phyloP scores from a whole-genome alignment of 2,888 invertebrate species.

The Hanleya hanleyi region DNA sequence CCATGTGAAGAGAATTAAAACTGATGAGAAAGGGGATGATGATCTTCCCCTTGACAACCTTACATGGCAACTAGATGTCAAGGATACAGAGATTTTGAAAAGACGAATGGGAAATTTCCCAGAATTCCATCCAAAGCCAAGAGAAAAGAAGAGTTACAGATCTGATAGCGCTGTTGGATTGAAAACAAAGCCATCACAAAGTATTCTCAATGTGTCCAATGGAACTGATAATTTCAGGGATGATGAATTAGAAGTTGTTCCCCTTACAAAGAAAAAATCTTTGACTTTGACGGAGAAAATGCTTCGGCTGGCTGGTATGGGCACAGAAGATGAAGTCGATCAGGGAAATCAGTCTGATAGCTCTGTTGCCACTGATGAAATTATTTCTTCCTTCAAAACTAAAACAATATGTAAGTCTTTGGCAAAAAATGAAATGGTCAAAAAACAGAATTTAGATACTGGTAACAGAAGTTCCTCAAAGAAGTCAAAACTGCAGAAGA shows the following conservation, averaged over 20 bases:
- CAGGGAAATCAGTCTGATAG: neutral
- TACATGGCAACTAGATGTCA: slow-evolving; percentile 52
- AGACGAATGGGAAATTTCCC: slow-evolving; percentile 48
- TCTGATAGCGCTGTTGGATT: too few species aligned
- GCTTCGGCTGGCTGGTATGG: neutral
- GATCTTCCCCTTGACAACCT: slow-evolving; percentile 22
- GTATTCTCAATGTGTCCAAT: neutral
- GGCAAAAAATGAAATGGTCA: too few species aligned
- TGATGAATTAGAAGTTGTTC: slow-evolving; percentile 6
- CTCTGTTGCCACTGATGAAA: slow-evolving; percentile 28
- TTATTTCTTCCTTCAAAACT: slow-evolving; percentile 11
- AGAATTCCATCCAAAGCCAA: slow-evolving; percentile 25
- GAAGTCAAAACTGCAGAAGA: too few species aligned
- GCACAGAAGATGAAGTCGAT: neutral
- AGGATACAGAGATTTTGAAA: slow-evolving; percentile 39
- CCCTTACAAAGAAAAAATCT: neutral
- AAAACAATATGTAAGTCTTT: neutral
- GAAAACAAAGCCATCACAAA: too few species aligned
- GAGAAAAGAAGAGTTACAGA: neutral
- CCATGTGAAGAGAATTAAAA: slow-evolving; percentile 53
- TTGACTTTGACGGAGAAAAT: neutral
- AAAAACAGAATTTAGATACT: too few species aligned
- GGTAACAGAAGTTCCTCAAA: too few species aligned
- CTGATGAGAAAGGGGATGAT: slow-evolving; percentile 21
- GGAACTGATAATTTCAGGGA: neutral